Evolutionary conservation across 1,140 invertebrate genomes (phyloP).

Genomic region (Drosophila suzukii): DNA sequence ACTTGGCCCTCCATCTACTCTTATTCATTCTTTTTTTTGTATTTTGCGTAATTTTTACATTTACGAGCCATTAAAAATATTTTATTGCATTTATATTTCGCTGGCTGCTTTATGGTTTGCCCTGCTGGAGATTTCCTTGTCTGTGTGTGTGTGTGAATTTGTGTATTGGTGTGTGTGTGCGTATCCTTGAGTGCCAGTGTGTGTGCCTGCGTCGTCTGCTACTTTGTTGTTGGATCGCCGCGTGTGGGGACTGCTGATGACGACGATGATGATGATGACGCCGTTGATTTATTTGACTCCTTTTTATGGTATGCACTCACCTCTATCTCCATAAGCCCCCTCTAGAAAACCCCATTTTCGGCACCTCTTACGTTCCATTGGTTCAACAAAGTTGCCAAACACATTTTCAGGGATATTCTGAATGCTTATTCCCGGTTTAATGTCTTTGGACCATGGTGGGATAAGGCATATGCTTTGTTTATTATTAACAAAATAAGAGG

Average conservation of each 20-base stretch:
- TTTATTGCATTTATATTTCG: slow-evolving; percentile 76
- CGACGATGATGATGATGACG: slow-evolving; percentile 59
- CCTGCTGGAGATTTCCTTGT: slow-evolving; percentile 63
- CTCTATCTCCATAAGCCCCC: slow-evolving; percentile 28
- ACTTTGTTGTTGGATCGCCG: slow-evolving; percentile 50
- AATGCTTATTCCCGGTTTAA: slow-evolving; percentile 31
- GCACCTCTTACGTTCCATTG: background rate
- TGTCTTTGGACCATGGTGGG: slow-evolving; percentile 17
- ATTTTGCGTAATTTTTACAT: slow-evolving; percentile 75
- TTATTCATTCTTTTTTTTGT: slow-evolving; percentile 16
- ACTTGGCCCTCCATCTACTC: background rate
- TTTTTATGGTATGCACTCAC: slow-evolving; percentile 69
- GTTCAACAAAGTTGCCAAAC: slow-evolving; percentile 53
- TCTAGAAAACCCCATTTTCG: background rate
- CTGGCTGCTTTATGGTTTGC: slow-evolving; percentile 68
- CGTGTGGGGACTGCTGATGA: slow-evolving; percentile 53
- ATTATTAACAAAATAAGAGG: slow-evolving; percentile 1
- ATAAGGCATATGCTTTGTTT: background rate
- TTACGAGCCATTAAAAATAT: slow-evolving; percentile 77
- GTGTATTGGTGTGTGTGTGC: slow-evolving; percentile 9
- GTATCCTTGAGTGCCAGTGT: slow-evolving; percentile 23
- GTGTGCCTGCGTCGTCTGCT: slow-evolving; percentile 18
- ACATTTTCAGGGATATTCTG: slow-evolving; percentile 46
- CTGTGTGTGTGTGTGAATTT: slow-evolving; percentile 21
- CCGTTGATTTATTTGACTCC: slow-evolving; percentile 73